phyloP scores from a whole-genome alignment of 1,140 invertebrate species.

The Scaptodrosophila lebanonensis region DNA sequence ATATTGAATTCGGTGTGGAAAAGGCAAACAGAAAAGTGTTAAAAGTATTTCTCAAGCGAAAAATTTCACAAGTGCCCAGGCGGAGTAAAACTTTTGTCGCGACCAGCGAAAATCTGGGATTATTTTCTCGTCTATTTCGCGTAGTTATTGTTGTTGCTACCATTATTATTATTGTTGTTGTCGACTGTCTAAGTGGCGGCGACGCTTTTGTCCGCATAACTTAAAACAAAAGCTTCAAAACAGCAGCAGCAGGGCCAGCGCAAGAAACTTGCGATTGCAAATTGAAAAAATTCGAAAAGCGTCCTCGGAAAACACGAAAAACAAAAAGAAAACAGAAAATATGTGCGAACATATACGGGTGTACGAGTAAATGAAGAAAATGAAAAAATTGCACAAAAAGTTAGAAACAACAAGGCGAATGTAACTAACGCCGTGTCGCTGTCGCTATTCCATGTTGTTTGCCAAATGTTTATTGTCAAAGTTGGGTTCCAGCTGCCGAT shows the following conservation, averaged over 20 bases:
- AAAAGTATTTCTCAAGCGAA: constrained; percentile 56
- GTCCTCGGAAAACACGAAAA: constrained; percentile 30
- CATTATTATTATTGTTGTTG: constrained; percentile 8
- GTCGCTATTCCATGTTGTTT: constrained; percentile 37
- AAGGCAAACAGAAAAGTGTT: constrained; percentile 51
- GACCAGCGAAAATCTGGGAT: not conserved
- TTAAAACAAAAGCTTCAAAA: constrained; percentile 34
- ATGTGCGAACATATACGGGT: not conserved
- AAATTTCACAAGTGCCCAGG: constrained; percentile 41
- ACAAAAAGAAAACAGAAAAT: constrained; percentile 20
- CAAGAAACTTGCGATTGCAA: constrained; percentile 36
- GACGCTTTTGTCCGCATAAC: constrained; percentile 59
- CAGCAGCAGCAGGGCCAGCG: constrained; percentile 18
- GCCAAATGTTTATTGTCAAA: constrained; percentile 63
- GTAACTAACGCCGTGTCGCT: too few species aligned
- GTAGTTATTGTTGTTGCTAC: too few species aligned
- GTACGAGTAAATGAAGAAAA: constrained; percentile 8
- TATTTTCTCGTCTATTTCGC: too few species aligned
- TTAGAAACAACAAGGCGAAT: not conserved
- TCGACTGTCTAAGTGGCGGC: constrained; percentile 47
- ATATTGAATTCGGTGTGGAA: constrained; percentile 48
- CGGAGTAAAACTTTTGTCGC: constrained; percentile 46
- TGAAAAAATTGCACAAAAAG: constrained; percentile 32
- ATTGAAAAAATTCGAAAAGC: constrained; percentile 65
- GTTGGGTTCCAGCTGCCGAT: not conserved